Percentiles rank a stretch among this genome's conserved stretches.
Evolutionary conservation across 2,888 invertebrate species (phyloP).

Genomic region (Rhopalosiphum nymphaeae): DNA sequence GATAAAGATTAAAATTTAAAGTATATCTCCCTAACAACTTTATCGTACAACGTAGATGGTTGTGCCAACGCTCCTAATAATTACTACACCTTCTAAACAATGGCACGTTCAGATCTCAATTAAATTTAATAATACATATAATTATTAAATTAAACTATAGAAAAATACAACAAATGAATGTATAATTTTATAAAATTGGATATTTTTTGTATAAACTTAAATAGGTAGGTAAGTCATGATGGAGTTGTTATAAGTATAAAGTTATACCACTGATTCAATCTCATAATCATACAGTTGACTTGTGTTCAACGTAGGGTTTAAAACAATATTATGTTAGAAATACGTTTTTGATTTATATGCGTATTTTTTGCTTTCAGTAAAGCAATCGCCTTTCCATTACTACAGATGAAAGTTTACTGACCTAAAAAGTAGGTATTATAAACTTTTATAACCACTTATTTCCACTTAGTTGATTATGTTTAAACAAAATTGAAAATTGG

Average conservation of each 20-base stretch:
- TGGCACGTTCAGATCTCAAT: background rate
- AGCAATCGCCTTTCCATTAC: constrained; percentile 7
- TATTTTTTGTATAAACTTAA: background rate
- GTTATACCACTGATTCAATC: background rate
- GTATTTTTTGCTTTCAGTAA: background rate
- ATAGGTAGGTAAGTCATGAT: background rate
- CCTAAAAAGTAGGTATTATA: constrained; percentile 31
- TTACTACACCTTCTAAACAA: background rate
- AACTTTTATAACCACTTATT: constrained; percentile 25
- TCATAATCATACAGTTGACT: constrained; percentile 2
- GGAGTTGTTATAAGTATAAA: background rate
- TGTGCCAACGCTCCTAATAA: too few species aligned
- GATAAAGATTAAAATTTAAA: background rate
- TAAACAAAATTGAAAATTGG: constrained; percentile 1
- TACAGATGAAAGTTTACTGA: background rate
- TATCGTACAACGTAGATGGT: background rate
- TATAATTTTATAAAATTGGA: background rate
- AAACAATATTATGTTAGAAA: constrained; percentile 12
- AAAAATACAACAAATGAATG: background rate
- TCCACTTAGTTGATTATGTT: background rate
- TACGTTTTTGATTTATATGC: background rate
- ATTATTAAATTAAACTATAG: too few species aligned
- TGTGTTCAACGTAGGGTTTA: background rate
- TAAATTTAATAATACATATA: background rate
- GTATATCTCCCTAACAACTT: background rate